Evolutionary conservation across 2,888 invertebrate species (phyloP).

Genomic region (Plebejus anna): DNA sequence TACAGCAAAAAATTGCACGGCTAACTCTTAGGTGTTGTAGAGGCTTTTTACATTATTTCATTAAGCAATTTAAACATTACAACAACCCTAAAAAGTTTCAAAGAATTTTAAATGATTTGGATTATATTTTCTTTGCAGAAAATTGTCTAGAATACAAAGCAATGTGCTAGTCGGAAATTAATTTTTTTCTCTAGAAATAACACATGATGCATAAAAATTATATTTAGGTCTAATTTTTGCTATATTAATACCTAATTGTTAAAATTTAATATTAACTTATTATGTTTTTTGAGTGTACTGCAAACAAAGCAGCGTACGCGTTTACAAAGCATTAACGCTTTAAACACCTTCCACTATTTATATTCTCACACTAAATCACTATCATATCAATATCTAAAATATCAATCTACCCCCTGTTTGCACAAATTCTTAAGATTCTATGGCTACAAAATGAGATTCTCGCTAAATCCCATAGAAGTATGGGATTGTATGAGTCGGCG

Average conservation of each 20-base stretch:
- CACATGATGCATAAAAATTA: too few relatives aligned
- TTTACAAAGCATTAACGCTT: constrained; percentile 7
- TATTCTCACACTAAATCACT: constrained; percentile 72
- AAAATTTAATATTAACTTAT: background rate
- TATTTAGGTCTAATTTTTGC: too few relatives aligned
- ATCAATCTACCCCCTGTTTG: constrained; percentile 73
- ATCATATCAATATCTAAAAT: constrained; percentile 75
- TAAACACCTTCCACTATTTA: constrained; percentile 44
- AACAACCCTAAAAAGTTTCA: too few relatives aligned
- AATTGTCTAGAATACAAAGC: too few relatives aligned
- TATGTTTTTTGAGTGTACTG: background rate
- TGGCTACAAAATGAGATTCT: constrained; percentile 65
- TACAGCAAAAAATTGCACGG: constrained; percentile 33
- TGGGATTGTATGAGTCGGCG: constrained; percentile 59
- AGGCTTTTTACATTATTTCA: background rate
- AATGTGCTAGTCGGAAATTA: too few relatives aligned
- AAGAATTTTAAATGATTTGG: too few relatives aligned
- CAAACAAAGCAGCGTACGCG: background rate
- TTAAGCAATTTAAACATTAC: background rate
- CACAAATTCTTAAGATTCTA: constrained; percentile 72
- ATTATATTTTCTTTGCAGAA: too few relatives aligned
- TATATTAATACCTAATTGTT: too few relatives aligned
- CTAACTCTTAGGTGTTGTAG: constrained; percentile 23
- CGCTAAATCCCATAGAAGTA: constrained; percentile 66
- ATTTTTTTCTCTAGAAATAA: too few relatives aligned